A percentile compares a stretch with the other conserved stretches of the same genome.
phyloP scores from a whole-genome alignment of 1,140 invertebrate species.

The Tachypleus tridentatus region DNA sequence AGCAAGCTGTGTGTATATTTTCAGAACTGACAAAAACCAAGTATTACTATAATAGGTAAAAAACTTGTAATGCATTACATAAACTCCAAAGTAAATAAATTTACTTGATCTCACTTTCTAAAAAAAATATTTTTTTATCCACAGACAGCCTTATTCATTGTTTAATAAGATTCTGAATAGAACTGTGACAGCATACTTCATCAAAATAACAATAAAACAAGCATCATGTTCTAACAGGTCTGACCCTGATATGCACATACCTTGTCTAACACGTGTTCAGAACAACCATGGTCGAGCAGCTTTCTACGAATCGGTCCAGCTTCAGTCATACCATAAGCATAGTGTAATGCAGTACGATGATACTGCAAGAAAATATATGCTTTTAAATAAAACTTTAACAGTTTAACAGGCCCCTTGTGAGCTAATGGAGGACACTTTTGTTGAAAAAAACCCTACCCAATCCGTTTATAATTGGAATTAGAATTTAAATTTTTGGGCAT shows the following conservation, averaged over 20 bases:
- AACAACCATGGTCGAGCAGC: conserved; percentile 12
- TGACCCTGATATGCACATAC: neutral
- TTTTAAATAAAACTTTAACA: too few relatives aligned
- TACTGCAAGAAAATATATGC: conserved; percentile 4
- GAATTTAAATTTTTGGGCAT: neutral
- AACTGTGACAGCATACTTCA: too few relatives aligned
- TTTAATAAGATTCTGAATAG: too few relatives aligned
- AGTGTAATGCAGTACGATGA: conserved; percentile 16
- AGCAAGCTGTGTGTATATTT: too few relatives aligned
- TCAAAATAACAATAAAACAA: too few relatives aligned
- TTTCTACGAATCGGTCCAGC: conserved; percentile 9
- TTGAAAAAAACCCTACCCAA: neutral
- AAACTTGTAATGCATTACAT: neutral
- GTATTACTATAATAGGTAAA: too few relatives aligned
- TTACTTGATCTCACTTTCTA: neutral
- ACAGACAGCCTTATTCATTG: too few relatives aligned
- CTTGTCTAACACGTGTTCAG: conserved; percentile 18
- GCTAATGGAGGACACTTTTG: neutral
- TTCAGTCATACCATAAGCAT: conserved; percentile 10
- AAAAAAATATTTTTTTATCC: neutral
- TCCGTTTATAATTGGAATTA: neutral
- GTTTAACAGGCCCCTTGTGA: too few relatives aligned
- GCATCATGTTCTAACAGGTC: too few relatives aligned
- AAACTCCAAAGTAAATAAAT: neutral
- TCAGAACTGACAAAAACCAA: too few relatives aligned